Evolutionary conservation across 2,113 vertebrate species (phyloP).

Genomic region (Channa maculata): DNA sequence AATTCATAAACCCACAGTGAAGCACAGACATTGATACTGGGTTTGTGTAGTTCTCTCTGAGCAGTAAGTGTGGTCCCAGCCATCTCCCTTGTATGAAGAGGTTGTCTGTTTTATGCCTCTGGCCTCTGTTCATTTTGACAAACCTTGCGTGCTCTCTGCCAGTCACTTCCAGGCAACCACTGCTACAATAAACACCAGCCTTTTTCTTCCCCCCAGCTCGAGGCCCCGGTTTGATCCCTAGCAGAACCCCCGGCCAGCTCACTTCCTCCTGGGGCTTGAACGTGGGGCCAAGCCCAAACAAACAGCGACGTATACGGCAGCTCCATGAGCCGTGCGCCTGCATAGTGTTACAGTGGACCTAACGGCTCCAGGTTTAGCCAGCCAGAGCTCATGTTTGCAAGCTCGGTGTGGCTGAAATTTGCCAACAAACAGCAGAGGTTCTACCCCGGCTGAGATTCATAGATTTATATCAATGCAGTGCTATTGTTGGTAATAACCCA

Average conservation of each 20-base stretch:
- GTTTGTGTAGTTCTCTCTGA: constrained; percentile 57
- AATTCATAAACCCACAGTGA: constrained; percentile 48
- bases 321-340: constrained; percentile 84
- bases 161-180: constrained; percentile 84
- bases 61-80: constrained; percentile 73
- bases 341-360: constrained; percentile 84
- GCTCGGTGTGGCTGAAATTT: constrained; percentile 14
- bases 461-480: background rate
- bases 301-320: constrained; percentile 82
- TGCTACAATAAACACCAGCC: constrained; percentile 81
- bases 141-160: constrained; percentile 73
- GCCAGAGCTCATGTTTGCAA: constrained; percentile 27
- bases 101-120: constrained; percentile 71
- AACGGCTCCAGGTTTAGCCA: constrained; percentile 33
- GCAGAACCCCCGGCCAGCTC: constrained; percentile 86
- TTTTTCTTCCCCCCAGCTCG: constrained; percentile 22
- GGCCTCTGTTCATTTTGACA: constrained; percentile 76
- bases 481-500: background rate
- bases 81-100: constrained; percentile 65
- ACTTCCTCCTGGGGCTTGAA: constrained; percentile 85
- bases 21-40: constrained; percentile 54
- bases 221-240: constrained; percentile 86
- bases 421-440: constrained; percentile 6
- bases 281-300: constrained; percentile 90
- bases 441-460: background rate